Evolutionary conservation across 2,888 invertebrate genomes (phyloP).

Genomic region (Oligia fasciuncula): DNA sequence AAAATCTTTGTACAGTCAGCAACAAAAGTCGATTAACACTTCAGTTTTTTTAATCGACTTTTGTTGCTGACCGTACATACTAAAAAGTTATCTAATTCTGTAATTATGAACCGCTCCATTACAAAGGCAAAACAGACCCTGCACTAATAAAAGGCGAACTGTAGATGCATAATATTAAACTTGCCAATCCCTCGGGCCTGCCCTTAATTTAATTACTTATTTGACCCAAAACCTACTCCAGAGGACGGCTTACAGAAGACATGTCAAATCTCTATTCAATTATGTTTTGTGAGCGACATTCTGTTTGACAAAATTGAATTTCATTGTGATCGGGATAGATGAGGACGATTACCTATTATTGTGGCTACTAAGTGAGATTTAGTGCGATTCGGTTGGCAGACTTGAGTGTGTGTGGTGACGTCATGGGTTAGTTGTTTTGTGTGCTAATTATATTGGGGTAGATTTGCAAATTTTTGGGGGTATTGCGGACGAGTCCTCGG

Average conservation of each 20-base stretch:
- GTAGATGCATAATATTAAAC: constrained; percentile 74
- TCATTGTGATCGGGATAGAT: constrained; percentile 66
- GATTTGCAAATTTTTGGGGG: not conserved
- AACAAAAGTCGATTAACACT: no score
- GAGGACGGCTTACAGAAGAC: constrained; percentile 70
- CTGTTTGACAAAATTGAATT: constrained; percentile 67
- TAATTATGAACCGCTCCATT: constrained; percentile 9
- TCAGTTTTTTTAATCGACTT: no score
- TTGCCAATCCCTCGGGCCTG: constrained; percentile 68
- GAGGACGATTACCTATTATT: constrained; percentile 48
- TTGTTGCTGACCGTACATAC: no score
- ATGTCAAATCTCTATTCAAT: constrained; percentile 79
- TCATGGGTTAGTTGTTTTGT: not conserved
- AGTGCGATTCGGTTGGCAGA: constrained; percentile 42
- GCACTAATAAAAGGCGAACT: constrained; percentile 48
- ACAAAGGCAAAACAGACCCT: constrained; percentile 44
- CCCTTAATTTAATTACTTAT: constrained; percentile 81
- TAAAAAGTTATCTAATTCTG: not conserved
- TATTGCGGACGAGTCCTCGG: not conserved
- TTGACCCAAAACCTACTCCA: constrained; percentile 73
- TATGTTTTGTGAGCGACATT: constrained; percentile 69
- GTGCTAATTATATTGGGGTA: constrained; percentile 1
- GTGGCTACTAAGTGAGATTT: constrained; percentile 60
- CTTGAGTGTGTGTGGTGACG: constrained; percentile 24
- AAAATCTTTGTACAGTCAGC: no score